Percentiles rank a stretch among this genome's conserved stretches.
Conservation (phyloP, 2,113 vertebrate species). For the Trinectes maculatus region DNA sequence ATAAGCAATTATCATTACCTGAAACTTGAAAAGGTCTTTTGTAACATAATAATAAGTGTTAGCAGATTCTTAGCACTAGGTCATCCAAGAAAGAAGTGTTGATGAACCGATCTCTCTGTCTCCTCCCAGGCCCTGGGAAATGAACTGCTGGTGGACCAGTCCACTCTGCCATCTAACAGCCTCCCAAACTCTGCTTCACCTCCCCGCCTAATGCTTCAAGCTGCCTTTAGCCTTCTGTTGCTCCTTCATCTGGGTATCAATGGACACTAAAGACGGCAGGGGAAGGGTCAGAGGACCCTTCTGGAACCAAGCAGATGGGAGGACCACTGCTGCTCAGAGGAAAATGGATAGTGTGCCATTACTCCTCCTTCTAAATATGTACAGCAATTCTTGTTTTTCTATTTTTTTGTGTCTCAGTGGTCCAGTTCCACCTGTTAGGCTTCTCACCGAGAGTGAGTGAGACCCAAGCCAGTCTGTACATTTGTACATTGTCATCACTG, state of each 20-base stretch:
- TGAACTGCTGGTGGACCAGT: constrained; percentile 72
- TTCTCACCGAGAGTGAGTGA: constrained; percentile 19
- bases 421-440: constrained; percentile 41
- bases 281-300: constrained; percentile 31
- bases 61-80: not conserved
- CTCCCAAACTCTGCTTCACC: constrained; percentile 64
- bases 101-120: constrained; percentile 27
- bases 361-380: constrained; percentile 60
- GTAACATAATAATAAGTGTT: not conserved
- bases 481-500: constrained; percentile 73
- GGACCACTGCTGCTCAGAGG: constrained; percentile 35
- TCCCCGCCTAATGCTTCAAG: constrained; percentile 40
- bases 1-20: not conserved
- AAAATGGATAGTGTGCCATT: constrained; percentile 41
- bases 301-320: constrained; percentile 49
- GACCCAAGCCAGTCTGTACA: constrained; percentile 56
- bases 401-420: constrained; percentile 60
- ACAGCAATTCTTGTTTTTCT: constrained; percentile 65
- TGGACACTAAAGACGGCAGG: constrained; percentile 64
- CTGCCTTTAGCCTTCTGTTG: constrained; percentile 58
- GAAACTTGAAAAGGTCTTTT: not conserved
- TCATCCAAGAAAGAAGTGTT: not conserved
- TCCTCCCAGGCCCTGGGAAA: constrained; percentile 73
- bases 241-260: constrained; percentile 62
- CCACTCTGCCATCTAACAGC: constrained; percentile 72